These are phyloP conservation scores for Laspeyria flexula DNA, from an alignment of 2,888 invertebrate genomes.

Conservation along the genomic window DNA sequence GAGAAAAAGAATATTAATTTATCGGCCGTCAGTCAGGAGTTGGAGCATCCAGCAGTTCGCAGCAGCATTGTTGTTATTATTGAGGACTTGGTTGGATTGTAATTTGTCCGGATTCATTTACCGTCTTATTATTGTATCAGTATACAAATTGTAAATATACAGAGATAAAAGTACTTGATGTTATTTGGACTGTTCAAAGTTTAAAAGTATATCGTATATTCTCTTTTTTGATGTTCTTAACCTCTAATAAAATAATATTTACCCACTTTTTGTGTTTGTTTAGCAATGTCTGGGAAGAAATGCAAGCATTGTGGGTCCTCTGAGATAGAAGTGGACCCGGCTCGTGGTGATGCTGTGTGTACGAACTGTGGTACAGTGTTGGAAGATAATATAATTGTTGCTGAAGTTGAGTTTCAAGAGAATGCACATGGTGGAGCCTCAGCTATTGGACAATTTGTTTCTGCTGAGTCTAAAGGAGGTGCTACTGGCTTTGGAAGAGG, in stretches of 20 bases:
- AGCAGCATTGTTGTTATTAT: background rate
- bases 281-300: conserved; percentile 89
- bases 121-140: background rate
- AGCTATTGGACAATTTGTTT: conserved; percentile 97
- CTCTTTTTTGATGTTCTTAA: conserved; percentile 10
- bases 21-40: no score
- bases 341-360: conserved; percentile 98
- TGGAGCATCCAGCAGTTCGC: background rate
- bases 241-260: conserved; percentile 23
- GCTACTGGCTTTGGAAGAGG: conserved; percentile 92
- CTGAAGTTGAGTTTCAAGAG: conserved; percentile 98
- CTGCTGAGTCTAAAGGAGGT: conserved; percentile 94
- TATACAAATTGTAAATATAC: background rate
- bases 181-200: background rate
- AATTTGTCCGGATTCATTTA: background rate
- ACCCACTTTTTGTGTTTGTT: conserved; percentile 19
- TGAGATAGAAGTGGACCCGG: conserved; percentile 97
- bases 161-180: background rate
- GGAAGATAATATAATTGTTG: conserved; percentile 98
- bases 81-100: no score
- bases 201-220: background rate
- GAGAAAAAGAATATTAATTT: background rate
- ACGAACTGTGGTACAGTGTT: conserved; percentile 98
- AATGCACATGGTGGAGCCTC: conserved; percentile 94
- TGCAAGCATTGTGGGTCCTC: conserved; percentile 95